Evolutionary conservation across 2,888 invertebrate species (phyloP), one percentile per base, ranked within the genome.

Genomic region (Punctoribates punctum): DNA sequence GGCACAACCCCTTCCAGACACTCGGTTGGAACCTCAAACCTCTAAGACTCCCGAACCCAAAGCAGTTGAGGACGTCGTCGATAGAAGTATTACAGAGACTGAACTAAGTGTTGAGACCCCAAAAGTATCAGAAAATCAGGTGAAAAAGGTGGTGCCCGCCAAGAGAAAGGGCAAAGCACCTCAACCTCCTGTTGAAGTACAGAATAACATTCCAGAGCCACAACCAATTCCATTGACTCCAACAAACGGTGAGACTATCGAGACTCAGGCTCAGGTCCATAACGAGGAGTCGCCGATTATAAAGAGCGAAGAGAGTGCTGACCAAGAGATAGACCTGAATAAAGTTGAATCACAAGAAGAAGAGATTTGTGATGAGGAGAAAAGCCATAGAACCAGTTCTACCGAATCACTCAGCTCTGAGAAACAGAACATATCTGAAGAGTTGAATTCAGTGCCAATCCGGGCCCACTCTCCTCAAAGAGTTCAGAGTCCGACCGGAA

Each of bases 291-390:
- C 25, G 27, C 67, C 72, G 51, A 74, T 29, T 29, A 54, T 77
- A 38, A 60, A 25, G 27, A 87, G 20, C 83, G 90, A 91, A 82
- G 83, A 91, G 27, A 90, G 90, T 81, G 88, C 90, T 3, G 8
- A 8, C 13, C 15, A 51, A 51, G 51, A 48, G 13, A 88, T 90
- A 78, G 90, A 91, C 80, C 89, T 91, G 75, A 90, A 90, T 5
- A 88, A 90, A 57, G 90, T 91, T 81, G 74, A 79, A n/a, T n/a
- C n/a, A n/a, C n/a, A n/a, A 2, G 89, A 90, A 82, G 54, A 72
- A n/a, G 42, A 38, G 8, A 70, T 76, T 23, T 13, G 1, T 3
- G 70, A 70, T 4, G 70, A 20, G 9, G 3, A 17, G 2, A 42
- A 70, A 9, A 34, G 20, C 29, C 34, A 65, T 15, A 15, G 11